A percentile compares a stretch with the other conserved stretches of the same genome.
phyloP scores from a whole-genome alignment of 2,888 invertebrate genomes.

The Melanotus villosus region DNA sequence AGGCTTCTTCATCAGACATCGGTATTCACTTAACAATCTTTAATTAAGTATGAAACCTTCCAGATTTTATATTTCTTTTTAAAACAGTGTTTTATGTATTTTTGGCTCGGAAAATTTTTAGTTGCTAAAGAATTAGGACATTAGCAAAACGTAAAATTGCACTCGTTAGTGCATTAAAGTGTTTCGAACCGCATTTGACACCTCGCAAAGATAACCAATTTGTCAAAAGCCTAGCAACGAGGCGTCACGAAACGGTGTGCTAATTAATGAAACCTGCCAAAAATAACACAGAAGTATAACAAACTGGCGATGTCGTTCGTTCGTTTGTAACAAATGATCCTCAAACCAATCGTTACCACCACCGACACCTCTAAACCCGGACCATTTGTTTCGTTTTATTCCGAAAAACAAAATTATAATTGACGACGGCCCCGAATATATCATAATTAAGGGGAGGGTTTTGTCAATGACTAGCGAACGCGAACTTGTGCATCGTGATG shows the following conservation, averaged over 20 bases:
- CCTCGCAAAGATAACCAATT: neutral
- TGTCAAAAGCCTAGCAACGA: constrained; percentile 22
- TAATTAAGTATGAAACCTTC: too few relatives aligned
- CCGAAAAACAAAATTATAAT: constrained; percentile 26
- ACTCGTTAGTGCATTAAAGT: neutral
- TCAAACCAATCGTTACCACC: constrained; percentile 19
- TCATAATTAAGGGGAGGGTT: constrained; percentile 36
- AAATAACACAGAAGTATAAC: constrained; percentile 41
- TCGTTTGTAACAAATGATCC: constrained; percentile 38
- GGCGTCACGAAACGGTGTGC: constrained; percentile 24
- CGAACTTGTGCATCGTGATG: constrained; percentile 7
- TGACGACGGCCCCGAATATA: constrained; percentile 26
- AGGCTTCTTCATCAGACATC: too few relatives aligned
- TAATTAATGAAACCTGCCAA: constrained; percentile 45
- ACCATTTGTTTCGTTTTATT: constrained; percentile 36
- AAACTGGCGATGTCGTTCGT: constrained; percentile 35
- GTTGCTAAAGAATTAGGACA: too few relatives aligned
- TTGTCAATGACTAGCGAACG: constrained; percentile 28
- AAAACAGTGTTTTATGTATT: too few relatives aligned
- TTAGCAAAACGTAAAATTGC: too few relatives aligned
- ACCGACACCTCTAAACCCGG: neutral
- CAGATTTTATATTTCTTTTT: too few relatives aligned
- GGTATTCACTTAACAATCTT: too few relatives aligned
- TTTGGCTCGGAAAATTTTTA: too few relatives aligned
- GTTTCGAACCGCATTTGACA: neutral